Conservation (phyloP, 1,140 invertebrate genomes). For the Lycorma delicatula region DNA sequence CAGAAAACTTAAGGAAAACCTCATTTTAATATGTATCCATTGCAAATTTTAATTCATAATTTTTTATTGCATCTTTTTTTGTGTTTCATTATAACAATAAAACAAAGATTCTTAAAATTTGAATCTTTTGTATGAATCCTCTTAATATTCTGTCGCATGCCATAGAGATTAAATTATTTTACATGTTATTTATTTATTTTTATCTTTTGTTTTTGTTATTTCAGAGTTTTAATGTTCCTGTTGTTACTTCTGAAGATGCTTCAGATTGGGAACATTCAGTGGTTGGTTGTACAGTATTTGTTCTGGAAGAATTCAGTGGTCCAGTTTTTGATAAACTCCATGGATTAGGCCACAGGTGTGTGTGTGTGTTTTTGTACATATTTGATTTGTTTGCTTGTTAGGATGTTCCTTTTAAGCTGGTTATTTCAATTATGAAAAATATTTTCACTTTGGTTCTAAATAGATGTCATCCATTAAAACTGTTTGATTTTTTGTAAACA, state of each 20-base stretch:
- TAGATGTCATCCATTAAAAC: no score
- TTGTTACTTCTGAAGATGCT: conserved; percentile 23
- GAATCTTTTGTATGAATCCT: neutral
- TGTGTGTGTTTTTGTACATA: no score
- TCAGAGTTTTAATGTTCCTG: conserved; percentile 23
- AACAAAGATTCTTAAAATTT: neutral
- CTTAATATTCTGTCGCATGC: neutral
- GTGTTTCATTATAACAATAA: neutral
- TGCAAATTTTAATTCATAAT: neutral
- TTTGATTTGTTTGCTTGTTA: no score
- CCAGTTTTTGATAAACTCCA: conserved; percentile 20
- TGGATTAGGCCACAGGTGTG: conserved; percentile 23
- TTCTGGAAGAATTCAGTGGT: conserved; percentile 26
- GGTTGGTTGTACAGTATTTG: conserved; percentile 15
- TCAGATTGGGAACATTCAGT: conserved; percentile 14
- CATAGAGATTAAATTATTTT: neutral
- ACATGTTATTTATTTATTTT: neutral
- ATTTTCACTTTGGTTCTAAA: no score
- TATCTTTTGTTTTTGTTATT: conserved; percentile 9
- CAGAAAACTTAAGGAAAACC: no score
- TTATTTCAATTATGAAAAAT: no score
- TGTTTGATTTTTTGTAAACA: no score
- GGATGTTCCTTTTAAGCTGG: no score
- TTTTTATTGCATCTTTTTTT: neutral
- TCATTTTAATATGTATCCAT: neutral